Evolutionary conservation across 2,888 invertebrate species (phyloP), one percentile per base, ranked within the genome.

Genomic region (Hemicrepidius hirtus): DNA sequence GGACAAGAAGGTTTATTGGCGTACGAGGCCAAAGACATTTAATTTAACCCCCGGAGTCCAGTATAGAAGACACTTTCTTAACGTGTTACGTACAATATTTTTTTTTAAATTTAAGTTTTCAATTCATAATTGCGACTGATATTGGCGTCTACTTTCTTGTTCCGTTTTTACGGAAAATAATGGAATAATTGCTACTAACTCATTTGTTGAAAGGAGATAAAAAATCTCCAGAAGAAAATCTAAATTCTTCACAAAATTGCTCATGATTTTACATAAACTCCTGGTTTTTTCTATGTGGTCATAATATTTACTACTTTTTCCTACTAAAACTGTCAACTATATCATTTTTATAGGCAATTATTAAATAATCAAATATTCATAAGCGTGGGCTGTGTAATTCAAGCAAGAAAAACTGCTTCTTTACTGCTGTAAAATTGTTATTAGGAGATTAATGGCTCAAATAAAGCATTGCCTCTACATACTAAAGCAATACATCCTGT

Each of bases 331-430:
- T 9, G 21, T 53, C n/a, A 53, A 53, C 10, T 28, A 55, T 55
- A 32, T 55, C 55, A 32, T 16, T 55, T 55, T 55, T 35, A 57
- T 37, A n/a, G 18, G 7, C n/a, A 57, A 18, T 57, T 35, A 57
- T 40, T 40, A 57, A 53, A 35, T 28, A 57, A 57, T 57, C 20
- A 57, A 35, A 57, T 57, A 57, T 57, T 57, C 57, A 57, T 35
- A 57, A 20, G 9, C 53, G 37, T 35, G 18, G 32, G 37, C 20
- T 18, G 16, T 55, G 16, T 55, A 57, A 37, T 37, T 20, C 28
- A 28, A 18, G 21, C 13, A 37, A 13, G n/a, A 40, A 57, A 40
- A 37, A 35, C 18, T 18, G 16, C 37, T 35, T 9, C 57, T 35
- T 37, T 18, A 37, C 20, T n/a, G 37, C 10, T 21, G 35, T 57